Conservation (phyloP, 2,113 vertebrate genomes). For the Melierax canorus region DNA sequence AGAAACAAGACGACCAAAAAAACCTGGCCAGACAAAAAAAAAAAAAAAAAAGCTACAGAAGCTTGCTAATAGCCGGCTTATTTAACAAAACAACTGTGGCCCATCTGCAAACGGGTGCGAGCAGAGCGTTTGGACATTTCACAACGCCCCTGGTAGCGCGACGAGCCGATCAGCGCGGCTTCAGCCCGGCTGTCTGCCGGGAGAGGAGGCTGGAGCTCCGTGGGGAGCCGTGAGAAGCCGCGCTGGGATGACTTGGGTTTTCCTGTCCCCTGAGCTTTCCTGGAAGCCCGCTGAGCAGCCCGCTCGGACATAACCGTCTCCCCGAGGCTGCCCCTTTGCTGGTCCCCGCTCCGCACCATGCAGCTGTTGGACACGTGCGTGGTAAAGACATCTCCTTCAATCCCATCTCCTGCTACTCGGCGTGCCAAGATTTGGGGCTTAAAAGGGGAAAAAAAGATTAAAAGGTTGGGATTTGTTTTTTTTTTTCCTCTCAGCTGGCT, state of each 20-base stretch:
- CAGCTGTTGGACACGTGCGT: neutral
- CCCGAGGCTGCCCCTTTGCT: neutral
- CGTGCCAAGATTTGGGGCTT: neutral
- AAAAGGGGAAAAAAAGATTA: neutral
- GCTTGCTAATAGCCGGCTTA: neutral
- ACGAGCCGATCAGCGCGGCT: fast-evolving
- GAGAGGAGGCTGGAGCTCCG: neutral
- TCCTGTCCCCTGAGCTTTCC: neutral
- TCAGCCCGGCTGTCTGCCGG: neutral
- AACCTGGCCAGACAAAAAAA: neutral
- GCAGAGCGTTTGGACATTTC: neutral
- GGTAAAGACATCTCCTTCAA: neutral
- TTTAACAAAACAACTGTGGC: neutral
- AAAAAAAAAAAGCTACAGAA: neutral
- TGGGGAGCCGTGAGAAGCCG: neutral
- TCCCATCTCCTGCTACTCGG: neutral
- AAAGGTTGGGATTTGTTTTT: neutral
- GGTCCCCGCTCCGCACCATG: neutral
- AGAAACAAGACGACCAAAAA: neutral
- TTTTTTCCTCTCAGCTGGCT: neutral
- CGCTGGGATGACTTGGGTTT: neutral
- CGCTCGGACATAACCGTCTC: fast-evolving
- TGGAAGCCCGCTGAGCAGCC: neutral
- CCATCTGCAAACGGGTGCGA: neutral
- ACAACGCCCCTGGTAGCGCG: fast-evolving